A percentile compares a stretch with the other conserved stretches of the same genome.
Conservation (phyloP, 2,113 vertebrate species). For the Neomonachus schauinslandi region DNA sequence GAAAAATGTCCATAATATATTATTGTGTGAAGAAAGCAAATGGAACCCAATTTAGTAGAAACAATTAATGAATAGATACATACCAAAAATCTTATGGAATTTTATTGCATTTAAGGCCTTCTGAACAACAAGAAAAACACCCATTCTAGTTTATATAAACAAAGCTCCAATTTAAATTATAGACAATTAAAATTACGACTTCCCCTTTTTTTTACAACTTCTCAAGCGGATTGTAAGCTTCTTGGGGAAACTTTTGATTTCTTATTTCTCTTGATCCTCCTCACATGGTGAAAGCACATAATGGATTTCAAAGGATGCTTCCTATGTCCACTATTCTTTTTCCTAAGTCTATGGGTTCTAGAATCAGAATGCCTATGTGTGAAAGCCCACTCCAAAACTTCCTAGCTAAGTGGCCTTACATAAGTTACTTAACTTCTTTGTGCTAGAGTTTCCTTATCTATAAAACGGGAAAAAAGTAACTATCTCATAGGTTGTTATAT, state of each 20-base stretch:
- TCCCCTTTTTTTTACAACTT: neutral
- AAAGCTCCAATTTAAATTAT: neutral
- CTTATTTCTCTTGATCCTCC: neutral
- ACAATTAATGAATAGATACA: neutral
- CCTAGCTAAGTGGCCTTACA: neutral
- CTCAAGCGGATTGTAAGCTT: neutral
- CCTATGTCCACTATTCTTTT: neutral
- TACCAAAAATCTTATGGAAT: neutral
- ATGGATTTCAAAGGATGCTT: neutral
- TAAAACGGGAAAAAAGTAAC: neutral
- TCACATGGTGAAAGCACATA: neutral
- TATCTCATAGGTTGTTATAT: neutral
- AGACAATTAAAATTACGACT: neutral
- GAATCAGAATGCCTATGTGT: neutral
- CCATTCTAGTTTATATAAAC: neutral
- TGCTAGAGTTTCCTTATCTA: neutral
- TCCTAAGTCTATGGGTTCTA: neutral
- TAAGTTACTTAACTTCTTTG: neutral
- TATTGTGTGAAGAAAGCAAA: neutral
- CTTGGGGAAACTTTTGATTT: neutral
- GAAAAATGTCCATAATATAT: neutral
- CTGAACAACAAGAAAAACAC: neutral
- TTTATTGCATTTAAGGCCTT: neutral
- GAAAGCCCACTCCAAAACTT: neutral
- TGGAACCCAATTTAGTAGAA: neutral